Evolutionary conservation across 2,113 vertebrate species (phyloP).

Genomic region (Arothron firmamentum): DNA sequence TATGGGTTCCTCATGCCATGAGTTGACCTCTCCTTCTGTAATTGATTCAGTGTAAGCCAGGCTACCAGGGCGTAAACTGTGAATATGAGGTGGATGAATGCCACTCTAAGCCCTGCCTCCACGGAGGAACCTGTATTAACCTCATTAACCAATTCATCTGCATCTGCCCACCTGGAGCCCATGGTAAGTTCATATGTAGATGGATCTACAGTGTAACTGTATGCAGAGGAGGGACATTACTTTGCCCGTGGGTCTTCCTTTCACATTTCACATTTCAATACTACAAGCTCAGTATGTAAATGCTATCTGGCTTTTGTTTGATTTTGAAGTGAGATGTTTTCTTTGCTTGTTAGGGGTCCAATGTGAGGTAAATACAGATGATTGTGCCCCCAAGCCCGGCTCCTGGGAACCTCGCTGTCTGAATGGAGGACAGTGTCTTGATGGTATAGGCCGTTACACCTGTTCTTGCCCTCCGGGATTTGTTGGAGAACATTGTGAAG

Average conservation of each 20-base stretch:
- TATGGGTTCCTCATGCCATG: not conserved
- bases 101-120: constrained; percentile 83
- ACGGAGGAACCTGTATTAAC: constrained; percentile 88
- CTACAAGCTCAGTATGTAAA: not conserved
- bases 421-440: constrained; percentile 86
- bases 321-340: not conserved
- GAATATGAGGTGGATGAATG: constrained; percentile 91
- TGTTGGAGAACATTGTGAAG: constrained; percentile 87
- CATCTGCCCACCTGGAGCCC: constrained; percentile 87
- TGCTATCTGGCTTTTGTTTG: not conserved
- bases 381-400: constrained; percentile 75
- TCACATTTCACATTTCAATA: not conserved
- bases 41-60: constrained; percentile 78
- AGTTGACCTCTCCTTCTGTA: constrained; percentile 7
- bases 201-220: not conserved
- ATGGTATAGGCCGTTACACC: constrained; percentile 83
- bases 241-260: not conserved
- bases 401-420: constrained; percentile 76
- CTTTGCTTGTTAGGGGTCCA: constrained; percentile 70
- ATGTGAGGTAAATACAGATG: constrained; percentile 85
- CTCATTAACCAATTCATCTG: constrained; percentile 88
- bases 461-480: constrained; percentile 86
- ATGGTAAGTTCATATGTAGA: constrained; percentile 70
- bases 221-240: not conserved
- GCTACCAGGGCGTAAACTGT: constrained; percentile 89